Percentiles rank a stretch among this genome's conserved stretches.
These are phyloP conservation scores for Nudaria mundana DNA, from an alignment of 2,888 invertebrate genomes.

Conservation along the genomic window DNA sequence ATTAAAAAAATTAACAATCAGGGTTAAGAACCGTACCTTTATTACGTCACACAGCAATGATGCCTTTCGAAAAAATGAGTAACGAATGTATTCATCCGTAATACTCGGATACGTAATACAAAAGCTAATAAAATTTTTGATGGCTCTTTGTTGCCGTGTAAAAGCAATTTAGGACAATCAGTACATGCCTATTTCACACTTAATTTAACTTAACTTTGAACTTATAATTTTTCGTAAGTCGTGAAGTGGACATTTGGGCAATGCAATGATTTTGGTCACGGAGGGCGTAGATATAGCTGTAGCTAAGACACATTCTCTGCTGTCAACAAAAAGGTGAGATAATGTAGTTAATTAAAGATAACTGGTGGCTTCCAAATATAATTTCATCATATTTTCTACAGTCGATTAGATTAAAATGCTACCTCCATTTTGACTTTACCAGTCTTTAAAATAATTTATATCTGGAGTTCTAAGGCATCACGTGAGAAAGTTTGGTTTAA, in stretches of 20 bases:
- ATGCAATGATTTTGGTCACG: background rate
- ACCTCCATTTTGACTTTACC: too few relatives aligned
- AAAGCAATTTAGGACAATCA: constrained; percentile 41
- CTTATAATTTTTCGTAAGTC: constrained; percentile 19
- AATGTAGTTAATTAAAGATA: background rate
- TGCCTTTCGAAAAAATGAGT: constrained; percentile 41
- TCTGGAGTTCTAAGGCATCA: too few relatives aligned
- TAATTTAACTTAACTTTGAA: constrained; percentile 38
- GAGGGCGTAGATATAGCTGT: background rate
- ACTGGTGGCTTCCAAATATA: too few relatives aligned
- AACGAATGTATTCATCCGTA: constrained; percentile 41
- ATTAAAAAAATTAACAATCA: constrained; percentile 48
- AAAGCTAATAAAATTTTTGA: constrained; percentile 43
- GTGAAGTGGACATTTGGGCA: constrained; percentile 4
- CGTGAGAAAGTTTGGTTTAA: too few relatives aligned
- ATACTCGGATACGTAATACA: constrained; percentile 35
- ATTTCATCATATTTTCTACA: too few relatives aligned
- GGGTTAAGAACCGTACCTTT: constrained; percentile 36
- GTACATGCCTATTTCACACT: constrained; percentile 34
- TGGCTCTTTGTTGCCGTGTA: constrained; percentile 32
- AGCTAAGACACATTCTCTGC: too few relatives aligned
- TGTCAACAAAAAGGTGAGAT: too few relatives aligned
- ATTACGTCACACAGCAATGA: constrained; percentile 48
- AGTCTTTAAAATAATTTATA: too few relatives aligned
- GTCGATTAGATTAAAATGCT: too few relatives aligned